Evolutionary conservation across 2,113 vertebrate species (phyloP).

Genomic region (Paedocypris sp.): DNA sequence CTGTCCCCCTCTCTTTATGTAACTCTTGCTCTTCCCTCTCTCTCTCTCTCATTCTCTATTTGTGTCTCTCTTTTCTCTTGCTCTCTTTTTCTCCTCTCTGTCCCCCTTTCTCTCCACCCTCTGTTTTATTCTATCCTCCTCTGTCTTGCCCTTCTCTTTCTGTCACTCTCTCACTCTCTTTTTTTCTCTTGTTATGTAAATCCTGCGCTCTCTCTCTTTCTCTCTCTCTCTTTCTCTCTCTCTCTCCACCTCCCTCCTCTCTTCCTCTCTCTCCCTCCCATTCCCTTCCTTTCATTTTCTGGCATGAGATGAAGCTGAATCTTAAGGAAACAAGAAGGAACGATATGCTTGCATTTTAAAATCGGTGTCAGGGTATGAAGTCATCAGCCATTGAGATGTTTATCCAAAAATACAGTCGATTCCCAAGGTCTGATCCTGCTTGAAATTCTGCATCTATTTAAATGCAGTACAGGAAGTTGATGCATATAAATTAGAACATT

Average conservation of each 20-base stretch:
- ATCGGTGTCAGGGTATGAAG: constrained; percentile 33
- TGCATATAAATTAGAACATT: not conserved
- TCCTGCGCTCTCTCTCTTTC: constrained; percentile 18
- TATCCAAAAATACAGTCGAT: not conserved
- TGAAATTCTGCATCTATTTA: not conserved
- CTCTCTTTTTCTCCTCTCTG: constrained; percentile 16
- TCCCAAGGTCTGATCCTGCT: not conserved
- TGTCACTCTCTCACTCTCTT: not conserved
- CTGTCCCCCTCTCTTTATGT: not conserved
- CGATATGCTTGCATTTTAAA: constrained; percentile 11
- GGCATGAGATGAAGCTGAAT: constrained; percentile 5
- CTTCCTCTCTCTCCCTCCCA: too few relatives aligned
- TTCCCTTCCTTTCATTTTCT: constrained; percentile 10
- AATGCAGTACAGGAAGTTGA: not conserved
- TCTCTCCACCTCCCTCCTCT: not conserved
- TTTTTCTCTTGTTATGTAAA: not conserved
- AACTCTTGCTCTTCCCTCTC: constrained; percentile 19
- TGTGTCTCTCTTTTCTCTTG: not conserved
- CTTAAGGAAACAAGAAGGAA: constrained; percentile 2
- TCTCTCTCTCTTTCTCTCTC: constrained; percentile 1
- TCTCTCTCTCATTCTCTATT: not conserved
- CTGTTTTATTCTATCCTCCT: not conserved
- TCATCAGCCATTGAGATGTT: constrained; percentile 12
- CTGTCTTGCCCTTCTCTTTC: constrained; percentile 17
- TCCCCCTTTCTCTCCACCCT: not conserved